Evolutionary conservation across 2,797 vertebrate genomes (phyloP), one percentile per base, ranked within the genome.

Genomic region (Enteromius paludinosus): DNA sequence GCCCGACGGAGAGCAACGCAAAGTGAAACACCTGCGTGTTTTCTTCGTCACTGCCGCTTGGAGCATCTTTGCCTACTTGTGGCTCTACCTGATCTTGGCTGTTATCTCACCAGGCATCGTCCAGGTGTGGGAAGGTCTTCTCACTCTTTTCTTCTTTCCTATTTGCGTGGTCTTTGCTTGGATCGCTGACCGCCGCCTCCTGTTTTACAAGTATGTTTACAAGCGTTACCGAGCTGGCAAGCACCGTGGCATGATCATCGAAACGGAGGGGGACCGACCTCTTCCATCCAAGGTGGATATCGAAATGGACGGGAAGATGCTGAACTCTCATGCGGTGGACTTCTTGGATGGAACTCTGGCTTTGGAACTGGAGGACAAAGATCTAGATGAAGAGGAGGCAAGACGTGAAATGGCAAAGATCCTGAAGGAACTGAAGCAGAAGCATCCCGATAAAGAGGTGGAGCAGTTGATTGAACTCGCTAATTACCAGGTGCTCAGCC

Each of bases 61-160:
- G 98, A 99, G 98, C 93, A 99, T 99, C 93, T 99, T 99, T 62
- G 98, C 98, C 85, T 99, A 99, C 85, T 97, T 98, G 75, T 99
- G 98, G 98, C 97, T 99, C 79, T 99, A 99, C 91, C 94, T 99
- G 90, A 99, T 99, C 91, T 91, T 99, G 89, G 97, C 96, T 0
- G 97, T 99, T 83, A 96, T 97, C 88, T 97, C 98, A 0, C 98
- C 98, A 0, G 97, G 97, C 0, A 92, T 98, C 0, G 98, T 99
- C 83, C 97, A 99, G 83, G 96, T 99, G 90, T 99, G 98, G 98
- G 98, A 99, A 93, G 96, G 95, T 54, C 94, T 99, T 87, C 96
- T 99, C 68, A 99, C 98, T 0, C 97, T 99, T 92, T 93, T 99
- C 89, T 99, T 99, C 92, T 99, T 99, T 87, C 98, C 98, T 76